Evolutionary conservation across 2,113 vertebrate genomes (phyloP).

Genomic region (Boleophthalmus pectinirostris): DNA sequence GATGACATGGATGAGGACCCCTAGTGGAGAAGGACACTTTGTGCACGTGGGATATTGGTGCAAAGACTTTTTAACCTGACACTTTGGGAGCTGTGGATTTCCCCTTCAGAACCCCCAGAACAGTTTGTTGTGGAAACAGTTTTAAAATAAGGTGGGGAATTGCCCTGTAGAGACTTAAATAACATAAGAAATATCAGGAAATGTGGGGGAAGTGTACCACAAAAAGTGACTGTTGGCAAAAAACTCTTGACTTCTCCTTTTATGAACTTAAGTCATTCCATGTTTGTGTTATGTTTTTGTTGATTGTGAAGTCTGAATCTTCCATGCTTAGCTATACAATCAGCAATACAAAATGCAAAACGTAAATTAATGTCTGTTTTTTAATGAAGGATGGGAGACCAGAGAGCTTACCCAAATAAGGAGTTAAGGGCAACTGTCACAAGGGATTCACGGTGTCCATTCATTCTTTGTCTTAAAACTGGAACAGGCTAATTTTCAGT

Average conservation of each 20-base stretch:
- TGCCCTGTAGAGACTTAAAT: slow-evolving; percentile 31
- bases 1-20: slow-evolving; percentile 99
- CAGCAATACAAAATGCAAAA: slow-evolving; percentile 22
- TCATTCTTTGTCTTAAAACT: slow-evolving; percentile 70
- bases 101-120: slow-evolving; percentile 25
- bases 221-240: slow-evolving; percentile 40
- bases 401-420: slow-evolving; percentile 36
- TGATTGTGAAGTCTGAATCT: slow-evolving; percentile 25
- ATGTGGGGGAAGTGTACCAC: slow-evolving; percentile 40
- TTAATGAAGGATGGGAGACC: slow-evolving; percentile 22
- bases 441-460: slow-evolving; percentile 63
- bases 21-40: slow-evolving; percentile 63
- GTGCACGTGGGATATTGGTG: slow-evolving; percentile 25
- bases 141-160: slow-evolving; percentile 27
- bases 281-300: slow-evolving; percentile 34
- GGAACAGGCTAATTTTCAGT: slow-evolving; percentile 53
- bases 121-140: slow-evolving; percentile 55
- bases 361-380: slow-evolving; percentile 32
- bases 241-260: slow-evolving; percentile 25
- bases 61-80: slow-evolving; percentile 41
- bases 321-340: slow-evolving; percentile 7
- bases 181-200: slow-evolving; percentile 21
- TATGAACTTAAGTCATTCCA: slow-evolving; percentile 60
- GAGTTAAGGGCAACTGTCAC: slow-evolving; percentile 73
- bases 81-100: slow-evolving; percentile 44